phyloP scores from a whole-genome alignment of 1,140 invertebrate species.

The Archegozetes longisetosus region DNA sequence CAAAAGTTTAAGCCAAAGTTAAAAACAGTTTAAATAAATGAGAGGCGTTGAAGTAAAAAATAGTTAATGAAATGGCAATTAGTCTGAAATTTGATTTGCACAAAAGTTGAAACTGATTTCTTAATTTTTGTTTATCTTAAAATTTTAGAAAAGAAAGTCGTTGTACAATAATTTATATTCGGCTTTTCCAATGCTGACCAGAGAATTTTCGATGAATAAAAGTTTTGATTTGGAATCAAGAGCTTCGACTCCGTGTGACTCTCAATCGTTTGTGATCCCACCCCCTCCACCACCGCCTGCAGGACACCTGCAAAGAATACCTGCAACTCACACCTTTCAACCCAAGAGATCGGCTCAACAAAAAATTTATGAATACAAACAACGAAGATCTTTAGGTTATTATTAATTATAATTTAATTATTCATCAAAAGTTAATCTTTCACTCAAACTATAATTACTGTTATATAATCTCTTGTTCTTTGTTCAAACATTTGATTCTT shows the following conservation, averaged over 20 bases:
- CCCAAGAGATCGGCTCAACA: constrained; percentile 8
- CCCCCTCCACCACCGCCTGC: constrained; percentile 8
- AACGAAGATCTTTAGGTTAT: constrained; percentile 5
- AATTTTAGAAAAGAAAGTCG: background rate
- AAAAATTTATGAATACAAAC: constrained; percentile 15
- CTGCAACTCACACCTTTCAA: background rate
- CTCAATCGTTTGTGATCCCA: constrained; percentile 7
- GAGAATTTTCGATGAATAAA: background rate
- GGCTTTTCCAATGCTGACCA: background rate
- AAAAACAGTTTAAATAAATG: too few relatives aligned
- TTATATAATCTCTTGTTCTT: too few relatives aligned
- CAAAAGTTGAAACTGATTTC: too few relatives aligned
- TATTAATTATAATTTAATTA: constrained; percentile 8
- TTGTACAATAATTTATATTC: background rate
- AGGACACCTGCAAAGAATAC: background rate
- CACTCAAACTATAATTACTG: too few relatives aligned
- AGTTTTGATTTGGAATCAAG: background rate
- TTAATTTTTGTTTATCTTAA: too few relatives aligned
- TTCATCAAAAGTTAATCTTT: too few relatives aligned
- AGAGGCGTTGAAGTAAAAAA: too few relatives aligned
- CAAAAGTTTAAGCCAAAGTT: background rate
- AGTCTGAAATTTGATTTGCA: too few relatives aligned
- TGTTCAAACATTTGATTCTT: too few relatives aligned
- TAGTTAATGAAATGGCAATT: too few relatives aligned
- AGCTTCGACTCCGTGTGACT: background rate